Percentiles rank a stretch among this genome's conserved stretches.
phyloP scores from a whole-genome alignment of 2,797 vertebrate species.

The Sebastes minor region DNA sequence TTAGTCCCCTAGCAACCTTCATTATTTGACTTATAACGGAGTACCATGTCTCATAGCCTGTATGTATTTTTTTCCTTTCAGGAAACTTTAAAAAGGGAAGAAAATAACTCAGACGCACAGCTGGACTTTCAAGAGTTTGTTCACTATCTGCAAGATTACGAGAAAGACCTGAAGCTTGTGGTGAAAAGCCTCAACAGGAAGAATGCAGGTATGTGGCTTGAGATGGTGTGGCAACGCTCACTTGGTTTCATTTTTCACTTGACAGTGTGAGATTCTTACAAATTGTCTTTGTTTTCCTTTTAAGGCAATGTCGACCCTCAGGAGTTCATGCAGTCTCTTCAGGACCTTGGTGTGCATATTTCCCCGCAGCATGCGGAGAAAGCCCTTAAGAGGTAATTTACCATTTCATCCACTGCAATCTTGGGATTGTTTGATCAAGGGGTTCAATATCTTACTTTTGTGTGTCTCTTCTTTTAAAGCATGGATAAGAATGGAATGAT shows the following conservation, averaged over 20 bases:
- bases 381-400: slow-evolving; percentile 89
- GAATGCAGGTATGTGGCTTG: slow-evolving; percentile 85
- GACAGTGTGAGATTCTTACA: not conserved
- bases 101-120: slow-evolving; percentile 85
- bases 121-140: slow-evolving; percentile 97
- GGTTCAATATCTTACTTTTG: not conserved
- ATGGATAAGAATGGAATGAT: slow-evolving; percentile 97
- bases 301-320: slow-evolving; percentile 87
- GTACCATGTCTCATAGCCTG: not conserved
- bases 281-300: not conserved
- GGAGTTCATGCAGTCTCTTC: slow-evolving; percentile 93
- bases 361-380: slow-evolving; percentile 92
- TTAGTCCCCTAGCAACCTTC: too few relatives aligned
- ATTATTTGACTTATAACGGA: rapidly evolving
- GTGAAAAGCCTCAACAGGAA: slow-evolving; percentile 92
- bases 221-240: rapidly evolving
- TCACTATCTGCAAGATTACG: slow-evolving; percentile 95
- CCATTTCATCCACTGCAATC: not conserved
- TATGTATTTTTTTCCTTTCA: slow-evolving; percentile 40
- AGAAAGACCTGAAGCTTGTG: slow-evolving; percentile 94
- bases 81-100: slow-evolving; percentile 90
- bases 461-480: slow-evolving; percentile 68
- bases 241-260: not conserved
- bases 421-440: not conserved
- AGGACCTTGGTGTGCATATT: slow-evolving; percentile 93